Base-by-base conservation (phyloP, 2,888 invertebrate species). In the Yponomeuta malinellus region DNA sequence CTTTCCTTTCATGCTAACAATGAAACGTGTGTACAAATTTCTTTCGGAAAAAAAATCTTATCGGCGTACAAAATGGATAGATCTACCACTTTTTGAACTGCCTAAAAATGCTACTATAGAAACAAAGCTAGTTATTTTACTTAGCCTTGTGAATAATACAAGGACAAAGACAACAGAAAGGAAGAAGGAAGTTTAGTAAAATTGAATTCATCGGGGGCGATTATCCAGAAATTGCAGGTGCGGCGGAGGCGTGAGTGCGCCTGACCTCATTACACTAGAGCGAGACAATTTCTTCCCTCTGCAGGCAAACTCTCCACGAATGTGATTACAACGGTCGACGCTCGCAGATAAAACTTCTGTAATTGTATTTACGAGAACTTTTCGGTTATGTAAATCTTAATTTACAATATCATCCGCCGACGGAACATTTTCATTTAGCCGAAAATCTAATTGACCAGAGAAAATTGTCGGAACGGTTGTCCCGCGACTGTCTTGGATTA, bases 361-460 rank as follows among this genome's bases (percentile, higher is more conserved):
- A 89, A 89, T 89, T 87, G 86, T 85, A 83, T 89, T 88, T 87
- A 83, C 76, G 83, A 82, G 78, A 86, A 87, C 82, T 87, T 89
- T 86, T 86, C 78, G 82, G 83, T 81, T 85, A 85, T 85, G 85
- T 86, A 85, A 86, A 87, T 87, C 85, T 85, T 83, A 83, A 87
- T 89, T 86, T 83, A 81, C 76, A 78, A 78, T 81, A 83, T 86
- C 81, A 83, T 29, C 68, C 31, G 52, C 12, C 23, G 48, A 52
- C 68, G n/a, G 48, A 52, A 52, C 48, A 59, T 48, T 68, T 67
- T 43, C 67, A 8, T 67, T 64, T 64, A 23, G 64, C 29, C 64
- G 8, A 64, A 64, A 64, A 64, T 64, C 64, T 64, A 29, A 31
- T 23, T 64, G 64, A 12, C 15, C 52, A 59, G 15, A 59, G 52